Evolutionary conservation across 2,113 vertebrate genomes (phyloP).

Genomic region (Solenodon paradoxus): DNA sequence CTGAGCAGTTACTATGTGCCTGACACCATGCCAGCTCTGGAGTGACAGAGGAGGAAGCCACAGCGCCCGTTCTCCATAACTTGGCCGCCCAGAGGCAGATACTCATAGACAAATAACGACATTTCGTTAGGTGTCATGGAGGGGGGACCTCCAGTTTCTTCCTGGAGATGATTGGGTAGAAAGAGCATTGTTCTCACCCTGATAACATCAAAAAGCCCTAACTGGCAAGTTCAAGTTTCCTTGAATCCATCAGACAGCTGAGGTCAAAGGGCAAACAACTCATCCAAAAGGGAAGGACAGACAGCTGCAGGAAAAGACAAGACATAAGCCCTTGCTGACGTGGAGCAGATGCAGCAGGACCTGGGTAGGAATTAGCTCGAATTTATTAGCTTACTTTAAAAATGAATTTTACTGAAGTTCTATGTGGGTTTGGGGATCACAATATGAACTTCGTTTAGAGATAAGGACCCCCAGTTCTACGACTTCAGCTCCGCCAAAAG

Average conservation of each 20-base stretch:
- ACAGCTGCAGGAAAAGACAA: neutral
- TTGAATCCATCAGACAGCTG: neutral
- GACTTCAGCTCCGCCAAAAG: neutral
- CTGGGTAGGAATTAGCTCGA: neutral
- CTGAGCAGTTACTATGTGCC: neutral
- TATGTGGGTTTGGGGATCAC: neutral
- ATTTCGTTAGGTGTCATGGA: neutral
- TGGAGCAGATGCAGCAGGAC: neutral
- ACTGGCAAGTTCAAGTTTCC: neutral
- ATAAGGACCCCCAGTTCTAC: neutral
- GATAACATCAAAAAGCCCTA: neutral
- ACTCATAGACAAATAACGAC: neutral
- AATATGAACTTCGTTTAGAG: slow-evolving; percentile 2
- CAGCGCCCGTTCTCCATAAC: neutral
- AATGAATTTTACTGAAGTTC: neutral
- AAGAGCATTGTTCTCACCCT: neutral
- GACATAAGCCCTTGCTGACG: neutral
- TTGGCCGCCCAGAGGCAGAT: neutral
- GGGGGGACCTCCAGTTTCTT: neutral
- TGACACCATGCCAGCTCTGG: no score
- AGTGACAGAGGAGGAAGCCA: neutral
- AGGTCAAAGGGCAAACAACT: neutral
- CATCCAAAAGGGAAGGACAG: neutral
- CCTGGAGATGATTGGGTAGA: neutral
- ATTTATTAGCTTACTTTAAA: neutral